Evolutionary conservation across 2,888 invertebrate species (phyloP).

Genomic region (Harpalus rubripes): DNA sequence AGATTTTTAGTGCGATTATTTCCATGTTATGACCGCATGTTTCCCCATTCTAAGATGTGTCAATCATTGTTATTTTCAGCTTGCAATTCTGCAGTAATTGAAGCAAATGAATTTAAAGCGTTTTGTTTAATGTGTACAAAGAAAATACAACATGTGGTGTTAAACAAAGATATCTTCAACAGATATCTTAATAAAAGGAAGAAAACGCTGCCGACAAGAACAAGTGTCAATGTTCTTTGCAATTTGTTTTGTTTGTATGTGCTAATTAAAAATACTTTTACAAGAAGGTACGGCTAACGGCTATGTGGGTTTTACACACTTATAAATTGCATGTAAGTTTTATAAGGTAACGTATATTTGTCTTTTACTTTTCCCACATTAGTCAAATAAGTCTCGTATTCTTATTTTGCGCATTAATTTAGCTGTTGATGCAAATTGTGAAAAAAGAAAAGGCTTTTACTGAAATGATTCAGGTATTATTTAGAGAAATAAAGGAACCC

Average conservation of each 20-base stretch:
- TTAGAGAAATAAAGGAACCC: too few species aligned
- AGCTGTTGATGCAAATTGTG: too few species aligned
- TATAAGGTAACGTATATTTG: not conserved
- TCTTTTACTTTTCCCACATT: not conserved
- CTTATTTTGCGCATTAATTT: too few species aligned
- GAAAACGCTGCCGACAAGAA: not conserved
- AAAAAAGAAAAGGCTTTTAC: too few species aligned
- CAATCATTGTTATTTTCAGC: slow-evolving; percentile 49
- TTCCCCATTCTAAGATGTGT: slow-evolving; percentile 44
- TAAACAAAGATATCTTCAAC: not conserved
- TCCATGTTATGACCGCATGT: slow-evolving; percentile 34
- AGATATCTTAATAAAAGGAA: not conserved
- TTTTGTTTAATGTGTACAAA: not conserved
- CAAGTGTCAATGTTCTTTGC: not conserved
- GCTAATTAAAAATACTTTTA: not conserved
- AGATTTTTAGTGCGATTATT: slow-evolving; percentile 19
- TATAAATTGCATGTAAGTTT: not conserved
- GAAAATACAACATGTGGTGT: not conserved
- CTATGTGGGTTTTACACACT: not conserved
- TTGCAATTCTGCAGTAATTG: not conserved
- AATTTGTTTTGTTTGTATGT: not conserved
- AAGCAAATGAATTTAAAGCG: slow-evolving; percentile 2
- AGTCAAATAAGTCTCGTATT: too few species aligned
- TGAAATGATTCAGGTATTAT: too few species aligned
- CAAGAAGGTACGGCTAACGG: not conserved